Base-by-base conservation (phyloP, 2,113 vertebrate species). In the Protobothrops mucrosquamatus region DNA sequence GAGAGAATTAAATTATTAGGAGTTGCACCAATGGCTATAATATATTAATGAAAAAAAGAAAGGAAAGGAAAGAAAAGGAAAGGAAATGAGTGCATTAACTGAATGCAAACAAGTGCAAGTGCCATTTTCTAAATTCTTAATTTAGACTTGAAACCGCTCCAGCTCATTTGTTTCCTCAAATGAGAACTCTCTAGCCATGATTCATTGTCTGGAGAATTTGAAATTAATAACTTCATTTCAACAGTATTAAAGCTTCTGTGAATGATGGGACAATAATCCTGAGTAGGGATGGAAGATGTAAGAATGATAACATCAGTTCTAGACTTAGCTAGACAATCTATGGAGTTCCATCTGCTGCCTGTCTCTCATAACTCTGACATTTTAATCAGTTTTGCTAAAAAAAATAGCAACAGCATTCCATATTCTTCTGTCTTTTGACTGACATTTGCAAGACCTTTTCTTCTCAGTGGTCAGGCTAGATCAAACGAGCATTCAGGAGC, bases 91-190 rank as follows among this genome's bases (percentile, higher is more conserved):
- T 18, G 26, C 55, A 10, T 94, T 95, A 74, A 55, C 89, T 48
- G 48, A 51, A 51, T 1, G 69, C 93, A 94, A 94, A 94, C 34
- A 22, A 85, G 92, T 0, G 10, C 69, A 93, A 59, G 74, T 1
- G 1, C 69, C 29, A 51, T 93, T 93, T 92, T 93, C 93, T 54
- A 85, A 93, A 69, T 92, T 92, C 91, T 95, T 94, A 74, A 95
- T 95, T 94, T 95, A 88, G 91, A 85, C 85, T 95, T 94, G 92
- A 91, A 94, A 94, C 90, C 61, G 24, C 69, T 94, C 93, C 87
- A 93, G 0, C 85, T 92, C 92, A 92, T 95, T 91, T 89, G 85
- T 91, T 85, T 74, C 85, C 64, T 89, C 85, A 64, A 74, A 93
- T 23, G 0, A 85, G 93, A 93, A 74, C 93, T 95, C 69, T 61